Evolutionary conservation across 2,888 invertebrate genomes (phyloP), one percentile per base, ranked within the genome.

Genomic region (Orchesella flavescens): DNA sequence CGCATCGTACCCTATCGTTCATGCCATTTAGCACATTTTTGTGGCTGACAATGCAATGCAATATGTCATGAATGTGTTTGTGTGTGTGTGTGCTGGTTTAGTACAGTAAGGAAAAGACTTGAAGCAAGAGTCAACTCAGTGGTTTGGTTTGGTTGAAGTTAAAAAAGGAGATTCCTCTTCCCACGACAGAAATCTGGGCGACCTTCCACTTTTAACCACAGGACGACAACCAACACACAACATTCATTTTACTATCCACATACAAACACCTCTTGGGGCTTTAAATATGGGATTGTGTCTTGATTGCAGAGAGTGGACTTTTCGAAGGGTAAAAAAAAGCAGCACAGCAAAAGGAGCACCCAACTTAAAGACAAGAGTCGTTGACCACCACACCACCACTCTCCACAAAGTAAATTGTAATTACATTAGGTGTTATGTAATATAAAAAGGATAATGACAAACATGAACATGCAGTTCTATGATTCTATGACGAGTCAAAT

Each of bases 91-190:
- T 34, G 7, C 34, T 34, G 3, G 34, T 34, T 34, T 34, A 34
- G 34, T 7, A 34, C 34, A 7, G n/a, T n/a, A 34, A 34, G 34
- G 34, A 34, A 34, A 34, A 34, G 34, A 34, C 34, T 34, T 53
- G 63, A 69, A 71, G 24, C 21, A 71, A 59, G 34, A 34, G 34
- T 34, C 34, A 34, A 34, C 3, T 34, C 34, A 34, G 34, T 34
- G 34, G 34, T n/a, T n/a, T n/a, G n/a, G n/a, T n/a, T n/a, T n/a
- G n/a, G n/a, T n/a, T n/a, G n/a, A n/a, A n/a, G n/a, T 79, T 79
- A 65, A 73, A 80, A 80, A 81, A 69, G 81, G 81, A 81, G 81
- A 81, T 81, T 68, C 73, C 61, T 81, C 81, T 81, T 81, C 81
- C 81, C 81, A 81, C 81, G 74, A 81, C 81, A 68, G 55, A 34